Evolutionary conservation across 2,797 vertebrate species (phyloP), one percentile per base, ranked within the genome.

Genomic region (Acanthornis magna): DNA sequence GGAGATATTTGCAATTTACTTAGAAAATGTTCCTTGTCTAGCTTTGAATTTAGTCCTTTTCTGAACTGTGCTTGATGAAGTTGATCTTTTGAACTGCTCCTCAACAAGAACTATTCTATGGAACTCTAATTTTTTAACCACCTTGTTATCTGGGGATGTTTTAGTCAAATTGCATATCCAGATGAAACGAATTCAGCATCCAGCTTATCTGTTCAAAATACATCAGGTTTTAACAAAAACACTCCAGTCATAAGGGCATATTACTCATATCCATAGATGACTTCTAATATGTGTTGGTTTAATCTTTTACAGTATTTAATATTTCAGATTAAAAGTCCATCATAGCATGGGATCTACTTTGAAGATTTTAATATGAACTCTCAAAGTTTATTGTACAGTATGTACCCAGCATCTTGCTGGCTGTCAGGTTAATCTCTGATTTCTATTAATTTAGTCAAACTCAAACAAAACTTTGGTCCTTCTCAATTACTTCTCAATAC

Each of bases 111-210:
- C 10, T 50, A 16, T 48, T 87, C 20, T 42, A 21, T 26, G 9
- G 6, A 18, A 16, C 5, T n/a, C 11, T 47, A 32, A 23, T 19
- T 57, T 71, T 62, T 72, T 67, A 50, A 42, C 17, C 11, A 48
- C 2, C 10, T 50, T 65, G 23, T n/a, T 15, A 26, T 61, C 9
- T 71, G 32, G 12, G 20, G 42, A 42, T 0, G 0, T 48, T 71
- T 83, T 54, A 58, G 22, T 29, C 19, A 74, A 80, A 88, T 42
- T 58, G 1, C 13, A 42, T 43, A 70, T 14, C 4, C 57, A 47
- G 5, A 9, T 63, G 45, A 72, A 84, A 57, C 2, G 9, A 82
- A 66, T 85, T 79, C 30, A 36, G 3, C 42, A 40, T 26, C 23
- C 30, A 68, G 18, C 4, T 73, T 13, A 43, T 16, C 16, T 70